phyloP scores from a whole-genome alignment of 2,113 vertebrate species.

The Festucalex cinctus region DNA sequence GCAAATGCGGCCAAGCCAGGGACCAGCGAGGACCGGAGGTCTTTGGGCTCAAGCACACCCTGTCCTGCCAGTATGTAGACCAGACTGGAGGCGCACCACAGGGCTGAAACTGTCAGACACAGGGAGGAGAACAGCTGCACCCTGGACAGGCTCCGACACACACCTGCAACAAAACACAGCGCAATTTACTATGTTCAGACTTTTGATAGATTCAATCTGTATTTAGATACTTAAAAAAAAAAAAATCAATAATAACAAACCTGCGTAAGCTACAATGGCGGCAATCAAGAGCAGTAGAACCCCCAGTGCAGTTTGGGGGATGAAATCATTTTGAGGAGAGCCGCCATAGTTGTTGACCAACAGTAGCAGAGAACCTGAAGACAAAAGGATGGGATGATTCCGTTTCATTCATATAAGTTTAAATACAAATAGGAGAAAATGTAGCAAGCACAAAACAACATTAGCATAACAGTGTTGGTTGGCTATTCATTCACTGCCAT shows the following conservation, averaged over 20 bases:
- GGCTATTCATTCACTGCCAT: no score
- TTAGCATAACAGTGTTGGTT: no score
- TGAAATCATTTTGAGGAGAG: constrained; percentile 45
- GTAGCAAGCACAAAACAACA: not conserved
- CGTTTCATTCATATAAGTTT: no score
- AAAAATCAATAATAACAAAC: no score
- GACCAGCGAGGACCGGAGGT: constrained; percentile 64
- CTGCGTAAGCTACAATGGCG: constrained; percentile 74
- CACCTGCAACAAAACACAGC: constrained; percentile 59
- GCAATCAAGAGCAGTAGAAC: constrained; percentile 76
- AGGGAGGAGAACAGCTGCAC: constrained; percentile 68
- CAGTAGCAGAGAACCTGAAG: constrained; percentile 77
- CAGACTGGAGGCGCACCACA: constrained; percentile 80
- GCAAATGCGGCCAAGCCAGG: constrained; percentile 77
- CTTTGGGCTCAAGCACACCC: constrained; percentile 32
- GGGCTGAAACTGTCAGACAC: constrained; percentile 77
- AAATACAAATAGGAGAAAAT: no score
- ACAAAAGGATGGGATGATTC: not conserved
- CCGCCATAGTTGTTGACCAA: constrained; percentile 75
- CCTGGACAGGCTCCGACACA: constrained; percentile 64
- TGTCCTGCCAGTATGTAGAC: constrained; percentile 75
- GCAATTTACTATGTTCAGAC: not conserved
- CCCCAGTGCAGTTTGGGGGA: constrained; percentile 77
- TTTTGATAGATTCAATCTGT: not conserved
- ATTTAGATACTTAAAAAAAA: no score